Conservation (phyloP, 2,888 invertebrate species). For the Drosophila longiperda region DNA sequence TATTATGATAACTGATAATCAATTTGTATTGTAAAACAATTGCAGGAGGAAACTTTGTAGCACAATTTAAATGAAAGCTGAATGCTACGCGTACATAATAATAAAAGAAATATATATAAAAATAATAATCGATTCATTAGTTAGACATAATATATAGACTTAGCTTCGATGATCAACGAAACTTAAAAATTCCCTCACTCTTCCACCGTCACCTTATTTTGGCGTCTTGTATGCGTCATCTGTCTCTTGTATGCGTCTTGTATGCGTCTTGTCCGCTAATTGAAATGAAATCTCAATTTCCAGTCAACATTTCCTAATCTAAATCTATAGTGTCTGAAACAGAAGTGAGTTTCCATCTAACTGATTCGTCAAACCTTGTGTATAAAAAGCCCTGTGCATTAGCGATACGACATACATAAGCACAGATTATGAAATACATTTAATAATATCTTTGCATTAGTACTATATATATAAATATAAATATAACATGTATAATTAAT, state of each 20-base stretch:
- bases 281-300: conserved; percentile 1
- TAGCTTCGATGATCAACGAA: conserved; percentile 17
- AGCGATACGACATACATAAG: conserved; percentile 40
- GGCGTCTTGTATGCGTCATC: not conserved
- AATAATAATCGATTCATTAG: conserved; percentile 17
- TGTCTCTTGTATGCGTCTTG: too few relatives aligned
- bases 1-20: conserved; percentile 25
- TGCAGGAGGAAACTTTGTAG: conserved; percentile 39
- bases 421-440: conserved; percentile 37
- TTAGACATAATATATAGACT: conserved; percentile 20
- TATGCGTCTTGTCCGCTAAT: conserved; percentile 2
- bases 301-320: not conserved
- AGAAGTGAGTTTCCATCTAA: conserved; percentile 18
- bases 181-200: conserved; percentile 13
- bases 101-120: conserved; percentile 23
- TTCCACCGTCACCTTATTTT: conserved; percentile 2
- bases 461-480: conserved; percentile 16
- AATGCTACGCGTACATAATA: conserved; percentile 32
- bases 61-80: conserved; percentile 42
- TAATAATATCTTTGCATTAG: conserved; percentile 34
- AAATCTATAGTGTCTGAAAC: conserved; percentile 4
- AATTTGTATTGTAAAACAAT: conserved; percentile 25
- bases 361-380: conserved; percentile 22
- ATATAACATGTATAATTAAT: conserved; percentile 25
- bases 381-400: conserved; percentile 28